These are phyloP conservation scores for Malurus cyaneus DNA, from an alignment of 2,113 vertebrate genomes.

Conservation along the genomic window DNA sequence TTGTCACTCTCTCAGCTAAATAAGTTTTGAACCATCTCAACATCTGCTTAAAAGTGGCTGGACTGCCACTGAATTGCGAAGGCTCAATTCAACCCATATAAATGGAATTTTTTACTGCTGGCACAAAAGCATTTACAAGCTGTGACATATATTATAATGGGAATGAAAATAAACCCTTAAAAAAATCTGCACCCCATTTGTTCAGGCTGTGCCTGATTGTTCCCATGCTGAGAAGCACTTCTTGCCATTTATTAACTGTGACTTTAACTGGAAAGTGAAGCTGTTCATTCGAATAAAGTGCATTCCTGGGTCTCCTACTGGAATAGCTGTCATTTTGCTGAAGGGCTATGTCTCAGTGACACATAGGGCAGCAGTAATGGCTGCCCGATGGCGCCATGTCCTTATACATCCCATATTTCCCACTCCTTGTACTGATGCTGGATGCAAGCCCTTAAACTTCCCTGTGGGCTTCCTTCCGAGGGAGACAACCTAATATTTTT, in stretches of 20 bases:
- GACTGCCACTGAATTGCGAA: constrained; percentile 44
- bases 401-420: neutral
- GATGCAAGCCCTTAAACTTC: neutral
- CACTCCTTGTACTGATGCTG: neutral
- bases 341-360: neutral
- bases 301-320: constrained; percentile 46
- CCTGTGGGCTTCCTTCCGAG: neutral
- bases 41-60: constrained; percentile 32
- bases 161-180: constrained; percentile 44
- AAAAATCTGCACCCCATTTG: constrained; percentile 64
- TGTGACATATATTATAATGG: neutral
- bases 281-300: constrained; percentile 37
- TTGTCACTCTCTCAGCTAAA: constrained; percentile 30
- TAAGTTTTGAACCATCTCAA: constrained; percentile 27
- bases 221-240: constrained; percentile 52
- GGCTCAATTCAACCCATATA: constrained; percentile 33
- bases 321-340: constrained; percentile 46
- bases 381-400: accelerated
- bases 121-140: constrained; percentile 60
- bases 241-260: constrained; percentile 64
- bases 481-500: neutral
- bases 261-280: constrained; percentile 63
- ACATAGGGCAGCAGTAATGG: neutral
- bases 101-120: constrained; percentile 36
- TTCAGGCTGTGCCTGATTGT: constrained; percentile 43